These are phyloP conservation scores for Abscondita cerata DNA, from an alignment of 2,888 invertebrate species.

Conservation along the genomic window DNA sequence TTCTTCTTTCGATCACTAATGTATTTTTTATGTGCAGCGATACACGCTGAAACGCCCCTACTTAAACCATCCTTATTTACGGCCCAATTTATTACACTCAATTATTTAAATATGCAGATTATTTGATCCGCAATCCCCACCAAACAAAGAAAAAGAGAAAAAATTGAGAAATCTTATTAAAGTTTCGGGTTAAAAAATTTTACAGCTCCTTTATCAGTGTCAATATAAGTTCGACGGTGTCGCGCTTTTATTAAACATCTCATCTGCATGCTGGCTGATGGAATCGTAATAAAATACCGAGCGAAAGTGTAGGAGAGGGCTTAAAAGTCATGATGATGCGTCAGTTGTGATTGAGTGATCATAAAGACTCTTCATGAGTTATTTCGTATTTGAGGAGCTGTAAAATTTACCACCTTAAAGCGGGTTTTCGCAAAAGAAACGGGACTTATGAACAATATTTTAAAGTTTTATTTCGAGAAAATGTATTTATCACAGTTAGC, in stretches of 20 bases:
- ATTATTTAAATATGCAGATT: too few relatives aligned
- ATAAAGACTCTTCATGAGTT: slow-evolving; percentile 28
- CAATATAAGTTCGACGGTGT: slow-evolving; percentile 33
- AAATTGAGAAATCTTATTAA: not conserved
- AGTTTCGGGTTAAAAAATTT: slow-evolving; percentile 17
- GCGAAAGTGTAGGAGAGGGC: slow-evolving; percentile 17
- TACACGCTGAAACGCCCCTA: slow-evolving; percentile 14
- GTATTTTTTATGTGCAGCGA: slow-evolving; percentile 31
- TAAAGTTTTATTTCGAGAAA: too few relatives aligned
- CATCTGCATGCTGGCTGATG: slow-evolving; percentile 50
- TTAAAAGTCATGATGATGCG: slow-evolving; percentile 30
- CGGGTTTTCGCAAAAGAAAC: not conserved
- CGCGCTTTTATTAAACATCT: slow-evolving; percentile 50
- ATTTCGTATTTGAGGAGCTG: slow-evolving; percentile 23
- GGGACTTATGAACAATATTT: too few relatives aligned
- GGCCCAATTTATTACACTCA: too few relatives aligned
- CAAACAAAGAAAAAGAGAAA: too few relatives aligned
- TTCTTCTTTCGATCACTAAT: slow-evolving; percentile 15
- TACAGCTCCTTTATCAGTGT: slow-evolving; percentile 26
- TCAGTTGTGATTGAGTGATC: slow-evolving; percentile 37
- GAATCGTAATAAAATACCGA: slow-evolving; percentile 47
- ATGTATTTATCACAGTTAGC: too few relatives aligned
- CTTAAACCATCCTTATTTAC: too few relatives aligned
- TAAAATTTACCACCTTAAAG: slow-evolving; percentile 24
- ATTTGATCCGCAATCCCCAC: too few relatives aligned